These are phyloP conservation scores for Tinea pellionella DNA, from an alignment of 2,888 invertebrate genomes.

Conservation along the genomic window DNA sequence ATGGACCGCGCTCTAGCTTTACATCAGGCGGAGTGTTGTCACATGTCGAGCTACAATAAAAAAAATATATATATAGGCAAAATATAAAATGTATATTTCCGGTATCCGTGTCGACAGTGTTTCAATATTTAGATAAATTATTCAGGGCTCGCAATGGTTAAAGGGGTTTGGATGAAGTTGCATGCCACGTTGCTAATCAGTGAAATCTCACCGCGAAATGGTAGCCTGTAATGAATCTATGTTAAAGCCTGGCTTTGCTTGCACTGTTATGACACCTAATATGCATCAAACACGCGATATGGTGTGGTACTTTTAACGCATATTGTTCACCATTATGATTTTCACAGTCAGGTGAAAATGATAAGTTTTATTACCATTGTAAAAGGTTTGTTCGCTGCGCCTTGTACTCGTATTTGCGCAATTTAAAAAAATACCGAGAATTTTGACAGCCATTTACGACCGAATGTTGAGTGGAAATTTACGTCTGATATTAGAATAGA, in stretches of 20 bases:
- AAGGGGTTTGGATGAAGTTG: neutral
- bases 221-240: conserved; percentile 43
- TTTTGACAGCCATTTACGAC: too few relatives aligned
- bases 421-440: too few relatives aligned
- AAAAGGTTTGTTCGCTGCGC: neutral
- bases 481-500: too few relatives aligned
- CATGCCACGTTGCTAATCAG: conserved; percentile 11
- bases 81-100: too few relatives aligned
- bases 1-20: too few relatives aligned
- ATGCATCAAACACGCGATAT: conserved; percentile 55
- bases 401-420: too few relatives aligned
- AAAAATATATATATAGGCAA: too few relatives aligned
- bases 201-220: conserved; percentile 44
- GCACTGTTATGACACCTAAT: conserved; percentile 61
- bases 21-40: too few relatives aligned
- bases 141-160: neutral
- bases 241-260: conserved; percentile 38
- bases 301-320: conserved; percentile 21
- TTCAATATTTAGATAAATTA: conserved; percentile 8
- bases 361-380: neutral
- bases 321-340: neutral
- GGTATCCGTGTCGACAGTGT: neutral
- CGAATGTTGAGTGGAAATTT: too few relatives aligned
- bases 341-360: neutral
- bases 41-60: too few relatives aligned